A percentile compares a stretch with the other conserved stretches of the same genome.
Evolutionary conservation across 1,140 invertebrate genomes (phyloP).

Genomic region (Ips nitidus): DNA sequence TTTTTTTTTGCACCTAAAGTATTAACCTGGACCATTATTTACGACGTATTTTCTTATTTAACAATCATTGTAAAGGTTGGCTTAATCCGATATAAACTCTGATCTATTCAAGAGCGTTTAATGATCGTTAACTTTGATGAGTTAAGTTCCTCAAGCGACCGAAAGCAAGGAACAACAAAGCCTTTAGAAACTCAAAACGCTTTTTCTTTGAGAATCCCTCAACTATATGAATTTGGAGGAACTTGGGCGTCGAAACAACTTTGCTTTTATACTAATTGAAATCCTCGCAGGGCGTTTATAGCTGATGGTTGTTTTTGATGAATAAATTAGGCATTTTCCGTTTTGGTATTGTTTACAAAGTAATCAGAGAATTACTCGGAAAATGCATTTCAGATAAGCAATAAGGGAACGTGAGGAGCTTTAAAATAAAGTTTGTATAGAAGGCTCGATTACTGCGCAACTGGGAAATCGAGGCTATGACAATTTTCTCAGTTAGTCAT

Average conservation of each 20-base stretch:
- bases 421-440: no score
- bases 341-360: background rate
- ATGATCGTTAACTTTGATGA: slow-evolving; percentile 7
- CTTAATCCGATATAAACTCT: no score
- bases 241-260: slow-evolving; percentile 16
- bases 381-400: no score
- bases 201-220: slow-evolving; percentile 4
- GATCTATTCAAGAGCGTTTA: background rate
- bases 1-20: no score
- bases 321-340: slow-evolving; percentile 12
- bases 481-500: background rate
- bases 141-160: background rate
- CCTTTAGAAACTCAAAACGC: slow-evolving; percentile 3
- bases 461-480: no score
- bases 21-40: no score
- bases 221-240: slow-evolving; percentile 16
- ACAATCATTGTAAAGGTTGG: no score
- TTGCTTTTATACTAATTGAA: slow-evolving; percentile 22
- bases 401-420: no score
- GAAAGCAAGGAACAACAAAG: slow-evolving; percentile 6
- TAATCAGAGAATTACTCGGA: background rate
- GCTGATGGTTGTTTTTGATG: slow-evolving; percentile 16
- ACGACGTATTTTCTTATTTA: no score
- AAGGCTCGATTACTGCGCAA: no score
- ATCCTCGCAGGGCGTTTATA: slow-evolving; percentile 10